phyloP scores from a whole-genome alignment of 2,113 vertebrate genomes.

The Collichthys lucidus region DNA sequence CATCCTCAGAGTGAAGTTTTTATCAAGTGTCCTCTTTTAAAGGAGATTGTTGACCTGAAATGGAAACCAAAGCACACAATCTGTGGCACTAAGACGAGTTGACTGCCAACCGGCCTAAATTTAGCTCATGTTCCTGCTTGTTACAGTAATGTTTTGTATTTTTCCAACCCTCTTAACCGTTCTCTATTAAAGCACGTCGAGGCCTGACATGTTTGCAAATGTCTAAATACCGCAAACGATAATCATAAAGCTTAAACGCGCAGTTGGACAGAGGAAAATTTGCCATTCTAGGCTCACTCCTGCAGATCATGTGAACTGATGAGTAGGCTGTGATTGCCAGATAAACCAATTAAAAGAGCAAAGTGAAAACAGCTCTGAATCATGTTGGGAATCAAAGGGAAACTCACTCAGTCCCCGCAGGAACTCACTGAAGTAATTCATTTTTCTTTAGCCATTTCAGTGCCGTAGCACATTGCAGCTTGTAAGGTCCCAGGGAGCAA shows the following conservation, averaged over 20 bases:
- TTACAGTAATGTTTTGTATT: background rate
- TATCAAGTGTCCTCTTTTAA: background rate
- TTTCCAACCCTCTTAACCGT: background rate
- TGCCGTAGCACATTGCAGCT: background rate
- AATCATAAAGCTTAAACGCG: background rate
- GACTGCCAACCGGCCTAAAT: background rate
- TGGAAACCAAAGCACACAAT: background rate
- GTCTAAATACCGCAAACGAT: background rate
- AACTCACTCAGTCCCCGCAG: background rate
- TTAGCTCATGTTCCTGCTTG: background rate
- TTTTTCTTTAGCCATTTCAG: conserved; percentile 45
- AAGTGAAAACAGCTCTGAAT: conserved; percentile 32
- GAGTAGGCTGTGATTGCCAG: conserved; percentile 13
- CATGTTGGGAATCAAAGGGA: background rate
- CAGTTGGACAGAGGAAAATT: background rate
- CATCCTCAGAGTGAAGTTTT: background rate
- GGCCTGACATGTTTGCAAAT: background rate
- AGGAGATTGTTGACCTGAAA: background rate
- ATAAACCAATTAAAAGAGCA: conserved; percentile 36
- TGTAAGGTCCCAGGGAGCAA: conserved; percentile 36
- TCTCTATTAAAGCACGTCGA: conserved; percentile 11
- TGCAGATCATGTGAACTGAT: conserved; percentile 37
- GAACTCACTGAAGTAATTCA: conserved; percentile 26
- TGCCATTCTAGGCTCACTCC: background rate
- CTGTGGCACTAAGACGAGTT: background rate